Conservation (phyloP, 2,888 invertebrate species). For the Andricus curvator region DNA sequence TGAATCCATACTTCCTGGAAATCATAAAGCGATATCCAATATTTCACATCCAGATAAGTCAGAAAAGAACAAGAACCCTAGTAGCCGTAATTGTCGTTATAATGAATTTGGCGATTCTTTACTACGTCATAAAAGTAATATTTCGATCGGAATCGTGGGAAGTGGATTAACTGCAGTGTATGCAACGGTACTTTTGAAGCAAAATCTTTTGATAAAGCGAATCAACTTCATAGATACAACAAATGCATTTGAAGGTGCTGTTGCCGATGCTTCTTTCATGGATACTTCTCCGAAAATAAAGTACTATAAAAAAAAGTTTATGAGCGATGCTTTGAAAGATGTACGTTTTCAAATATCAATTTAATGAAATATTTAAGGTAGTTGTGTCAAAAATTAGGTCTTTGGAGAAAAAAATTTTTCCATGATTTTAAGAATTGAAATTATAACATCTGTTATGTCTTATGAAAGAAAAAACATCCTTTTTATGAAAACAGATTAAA, state of each 20-base stretch:
- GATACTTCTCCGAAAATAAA: conserved; percentile 67
- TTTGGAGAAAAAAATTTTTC: too few relatives aligned
- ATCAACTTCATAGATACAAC: conserved; percentile 66
- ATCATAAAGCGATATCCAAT: neutral
- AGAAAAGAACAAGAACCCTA: conserved; percentile 16
- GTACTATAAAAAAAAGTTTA: conserved; percentile 60
- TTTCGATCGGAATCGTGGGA: conserved; percentile 69
- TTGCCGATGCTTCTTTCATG: conserved; percentile 63
- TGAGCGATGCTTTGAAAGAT: conserved; percentile 61
- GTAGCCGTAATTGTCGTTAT: neutral
- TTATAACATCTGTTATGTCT: too few relatives aligned
- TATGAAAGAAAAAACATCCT: too few relatives aligned
- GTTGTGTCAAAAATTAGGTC: too few relatives aligned
- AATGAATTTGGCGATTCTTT: conserved; percentile 1
- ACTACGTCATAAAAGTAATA: conserved; percentile 36
- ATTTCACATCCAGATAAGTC: conserved; percentile 2
- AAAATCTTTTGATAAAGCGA: conserved; percentile 65
- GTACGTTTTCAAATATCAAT: conserved; percentile 49
- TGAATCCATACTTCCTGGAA: neutral
- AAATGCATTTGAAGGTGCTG: conserved; percentile 55
- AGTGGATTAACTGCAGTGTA: conserved; percentile 66
- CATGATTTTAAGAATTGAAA: too few relatives aligned
- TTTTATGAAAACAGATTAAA: too few relatives aligned
- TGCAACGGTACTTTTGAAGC: conserved; percentile 69
- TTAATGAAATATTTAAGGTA: neutral